These are phyloP conservation scores for Cryptoblepharus egeriae DNA, from an alignment of 2,797 vertebrate genomes.

Conservation along the genomic window DNA sequence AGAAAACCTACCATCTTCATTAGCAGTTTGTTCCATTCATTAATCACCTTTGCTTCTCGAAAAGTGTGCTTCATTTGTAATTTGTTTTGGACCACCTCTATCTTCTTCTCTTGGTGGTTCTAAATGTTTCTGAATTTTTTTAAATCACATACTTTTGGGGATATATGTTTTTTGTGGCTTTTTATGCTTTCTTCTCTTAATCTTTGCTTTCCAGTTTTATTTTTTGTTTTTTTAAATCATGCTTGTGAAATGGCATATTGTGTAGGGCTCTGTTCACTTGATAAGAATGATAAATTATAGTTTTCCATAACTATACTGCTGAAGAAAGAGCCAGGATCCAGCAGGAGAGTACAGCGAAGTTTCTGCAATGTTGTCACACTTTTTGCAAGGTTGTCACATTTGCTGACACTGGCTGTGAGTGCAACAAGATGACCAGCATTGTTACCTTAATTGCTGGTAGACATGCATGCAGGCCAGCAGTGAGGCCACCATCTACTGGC, in stretches of 20 bases:
- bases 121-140: background rate
- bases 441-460: no score
- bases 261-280: background rate
- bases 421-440: no score
- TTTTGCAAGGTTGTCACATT: background rate
- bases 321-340: background rate
- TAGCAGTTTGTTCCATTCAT: slow-evolving; percentile 24
- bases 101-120: background rate
- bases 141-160: background rate
- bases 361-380: background rate
- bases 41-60: slow-evolving; percentile 2
- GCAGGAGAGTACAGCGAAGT: no score
- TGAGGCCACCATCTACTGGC: no score
- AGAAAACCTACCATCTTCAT: background rate
- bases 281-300: no score
- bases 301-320: background rate
- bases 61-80: background rate
- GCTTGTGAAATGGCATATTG: background rate
- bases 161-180: background rate
- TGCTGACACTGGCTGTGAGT: no score
- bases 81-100: background rate
- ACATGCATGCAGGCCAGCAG: no score
- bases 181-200: background rate
- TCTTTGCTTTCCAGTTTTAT: background rate
- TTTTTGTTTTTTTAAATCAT: background rate